These are phyloP conservation scores for Oryctolagus cuniculus DNA, from an alignment of 2,113 vertebrate genomes.

Conservation along the genomic window mOryCun1.1 NC_091433.1:106437001-106437500, in stretches of 20 bases:
- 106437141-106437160: not conserved
- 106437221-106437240: not conserved
- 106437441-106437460: too few species aligned
- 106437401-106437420: not conserved
- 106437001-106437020: not conserved
- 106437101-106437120: too few species aligned
- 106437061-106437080: not conserved
- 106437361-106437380: not conserved
- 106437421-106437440: not conserved
- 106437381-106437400: not conserved
- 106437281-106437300: not conserved
- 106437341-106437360: not conserved
- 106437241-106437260: not conserved
- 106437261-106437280: not conserved
- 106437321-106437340: not conserved
- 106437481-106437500: accelerated
- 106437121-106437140: not conserved
- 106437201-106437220: accelerated
- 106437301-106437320: not conserved
- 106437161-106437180: too few species aligned
- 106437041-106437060: not conserved
- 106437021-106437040: not conserved
- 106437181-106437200: not conserved
- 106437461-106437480: not conserved
- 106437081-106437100: not conserved